phyloP scores from a whole-genome alignment of 2,113 vertebrate genomes.

The Anser brachyrhynchus region DNA sequence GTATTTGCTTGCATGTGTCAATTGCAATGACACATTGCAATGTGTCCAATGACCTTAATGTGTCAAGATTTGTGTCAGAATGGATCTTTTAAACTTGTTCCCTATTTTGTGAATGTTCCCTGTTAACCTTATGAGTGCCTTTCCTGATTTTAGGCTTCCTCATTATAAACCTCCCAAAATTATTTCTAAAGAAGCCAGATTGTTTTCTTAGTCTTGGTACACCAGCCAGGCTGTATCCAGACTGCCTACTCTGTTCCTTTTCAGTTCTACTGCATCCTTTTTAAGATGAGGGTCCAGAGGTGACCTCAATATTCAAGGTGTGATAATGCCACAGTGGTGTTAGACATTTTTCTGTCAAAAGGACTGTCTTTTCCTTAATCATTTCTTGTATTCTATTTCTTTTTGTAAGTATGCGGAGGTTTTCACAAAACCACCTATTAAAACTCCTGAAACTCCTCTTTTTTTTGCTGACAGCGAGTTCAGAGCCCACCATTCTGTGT shows the following conservation, averaged over 20 bases:
- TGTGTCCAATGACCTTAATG: background rate
- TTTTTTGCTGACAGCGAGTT: background rate
- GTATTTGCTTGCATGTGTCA: background rate
- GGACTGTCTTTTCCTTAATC: background rate
- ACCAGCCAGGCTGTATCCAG: background rate
- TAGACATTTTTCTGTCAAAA: background rate
- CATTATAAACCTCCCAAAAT: background rate
- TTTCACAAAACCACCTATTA: background rate
- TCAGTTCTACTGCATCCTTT: background rate
- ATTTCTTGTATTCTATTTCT: background rate
- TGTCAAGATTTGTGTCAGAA: background rate
- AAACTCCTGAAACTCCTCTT: background rate
- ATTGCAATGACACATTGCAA: too few relatives aligned
- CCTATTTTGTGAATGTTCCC: background rate
- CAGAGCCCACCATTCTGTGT: background rate
- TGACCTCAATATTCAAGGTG: background rate
- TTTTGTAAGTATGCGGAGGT: background rate
- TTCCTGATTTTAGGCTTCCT: background rate
- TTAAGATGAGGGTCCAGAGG: background rate
- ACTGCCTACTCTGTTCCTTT: background rate
- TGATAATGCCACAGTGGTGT: background rate
- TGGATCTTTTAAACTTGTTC: background rate
- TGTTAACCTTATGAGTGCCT: background rate
- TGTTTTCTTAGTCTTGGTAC: background rate
- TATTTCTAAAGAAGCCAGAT: background rate